Conservation (phyloP, 2,113 vertebrate species). For the Corythoichthys haematopterus region DNA sequence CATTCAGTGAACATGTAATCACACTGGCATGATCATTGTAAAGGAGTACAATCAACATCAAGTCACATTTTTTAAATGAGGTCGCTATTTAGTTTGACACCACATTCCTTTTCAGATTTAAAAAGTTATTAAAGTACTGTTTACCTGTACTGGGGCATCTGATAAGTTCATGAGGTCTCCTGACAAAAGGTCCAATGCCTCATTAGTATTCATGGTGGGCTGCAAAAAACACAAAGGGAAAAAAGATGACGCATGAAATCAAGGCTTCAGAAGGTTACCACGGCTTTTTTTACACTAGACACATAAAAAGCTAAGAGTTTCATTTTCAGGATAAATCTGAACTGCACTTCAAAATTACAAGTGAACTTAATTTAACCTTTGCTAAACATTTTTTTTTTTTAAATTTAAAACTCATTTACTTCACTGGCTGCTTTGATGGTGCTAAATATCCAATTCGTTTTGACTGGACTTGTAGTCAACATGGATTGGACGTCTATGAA, state of each 20-base stretch:
- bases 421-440: no score
- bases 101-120: not conserved
- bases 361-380: no score
- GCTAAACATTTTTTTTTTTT: no score
- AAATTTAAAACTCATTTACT: no score
- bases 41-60: not conserved
- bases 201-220: conserved; percentile 53
- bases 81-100: not conserved
- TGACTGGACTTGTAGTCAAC: no score
- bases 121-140: not conserved
- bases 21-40: not conserved
- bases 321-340: no score
- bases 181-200: conserved; percentile 67
- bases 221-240: conserved; percentile 18
- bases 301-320: no score
- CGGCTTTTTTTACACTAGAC: no score
- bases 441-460: no score
- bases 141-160: conserved; percentile 40
- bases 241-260: not conserved
- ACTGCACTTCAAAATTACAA: no score
- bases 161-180: conserved; percentile 48
- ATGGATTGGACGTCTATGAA: no score
- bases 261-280: not conserved
- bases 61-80: not conserved
- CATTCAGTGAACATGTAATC: not conserved